Conservation (phyloP, 2,113 vertebrate genomes). For the Heterotis niloticus region DNA sequence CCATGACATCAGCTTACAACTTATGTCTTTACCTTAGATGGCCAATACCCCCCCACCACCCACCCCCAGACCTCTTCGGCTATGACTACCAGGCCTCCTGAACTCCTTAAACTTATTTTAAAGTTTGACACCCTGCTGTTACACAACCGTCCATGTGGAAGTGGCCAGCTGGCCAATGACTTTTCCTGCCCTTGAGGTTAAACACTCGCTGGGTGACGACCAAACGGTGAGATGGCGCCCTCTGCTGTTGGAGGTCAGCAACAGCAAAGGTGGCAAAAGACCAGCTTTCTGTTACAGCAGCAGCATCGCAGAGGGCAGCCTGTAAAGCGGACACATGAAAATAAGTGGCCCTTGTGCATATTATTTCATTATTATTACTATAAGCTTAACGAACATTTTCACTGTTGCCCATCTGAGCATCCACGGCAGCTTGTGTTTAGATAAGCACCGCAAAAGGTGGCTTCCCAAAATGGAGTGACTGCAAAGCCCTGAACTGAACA, state of each 20-base stretch:
- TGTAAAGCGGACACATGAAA: not conserved
- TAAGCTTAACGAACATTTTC: not conserved
- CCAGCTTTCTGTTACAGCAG: not conserved
- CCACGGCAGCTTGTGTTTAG: not conserved
- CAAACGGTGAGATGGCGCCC: slow-evolving; percentile 4
- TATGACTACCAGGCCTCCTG: no score
- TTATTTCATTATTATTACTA: not conserved
- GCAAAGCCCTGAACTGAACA: not conserved
- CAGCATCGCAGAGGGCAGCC: not conserved
- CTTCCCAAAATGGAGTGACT: not conserved
- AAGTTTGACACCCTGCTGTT: not conserved
- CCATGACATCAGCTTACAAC: no score
- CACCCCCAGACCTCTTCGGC: no score
- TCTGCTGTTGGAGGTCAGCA: not conserved
- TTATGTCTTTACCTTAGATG: no score
- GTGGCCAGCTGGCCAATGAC: not conserved
- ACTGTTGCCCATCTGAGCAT: not conserved
- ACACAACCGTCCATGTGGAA: not conserved
- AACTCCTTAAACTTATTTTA: not conserved
- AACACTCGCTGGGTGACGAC: no score
- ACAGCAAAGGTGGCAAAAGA: not conserved
- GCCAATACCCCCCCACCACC: no score
- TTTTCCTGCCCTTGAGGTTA: not conserved
- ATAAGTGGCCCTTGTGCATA: not conserved
- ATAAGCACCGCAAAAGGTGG: not conserved